Conservation (phyloP, 2,113 vertebrate genomes). For the Pedionomus torquatus region DNA sequence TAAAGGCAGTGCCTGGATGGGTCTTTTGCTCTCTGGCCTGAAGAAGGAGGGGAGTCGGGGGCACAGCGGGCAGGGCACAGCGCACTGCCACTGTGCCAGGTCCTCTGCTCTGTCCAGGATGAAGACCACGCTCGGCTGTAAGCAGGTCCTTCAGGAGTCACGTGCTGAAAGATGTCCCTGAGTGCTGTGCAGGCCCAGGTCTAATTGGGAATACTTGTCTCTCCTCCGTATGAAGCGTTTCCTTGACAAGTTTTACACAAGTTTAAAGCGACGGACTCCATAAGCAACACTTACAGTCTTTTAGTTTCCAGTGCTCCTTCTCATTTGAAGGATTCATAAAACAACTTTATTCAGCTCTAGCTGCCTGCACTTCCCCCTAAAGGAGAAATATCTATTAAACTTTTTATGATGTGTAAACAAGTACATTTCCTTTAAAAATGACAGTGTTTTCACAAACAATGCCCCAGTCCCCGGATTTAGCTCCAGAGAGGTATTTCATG, state of each 20-base stretch:
- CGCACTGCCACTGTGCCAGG: accelerated
- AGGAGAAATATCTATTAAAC: conserved; percentile 30
- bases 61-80: neutral
- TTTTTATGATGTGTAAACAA: conserved; percentile 51
- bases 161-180: neutral
- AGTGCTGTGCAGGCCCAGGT: neutral
- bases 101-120: neutral
- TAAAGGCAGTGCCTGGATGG: neutral
- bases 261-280: neutral
- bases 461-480: conserved; percentile 1
- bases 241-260: neutral
- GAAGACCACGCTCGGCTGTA: neutral
- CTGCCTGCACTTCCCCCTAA: neutral
- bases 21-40: neutral
- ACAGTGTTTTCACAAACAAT: conserved; percentile 20
- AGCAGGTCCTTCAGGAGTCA: neutral
- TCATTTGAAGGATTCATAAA: neutral
- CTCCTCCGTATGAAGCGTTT: accelerated
- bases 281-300: neutral
- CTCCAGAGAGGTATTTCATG: conserved; percentile 12
- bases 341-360: neutral
- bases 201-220: neutral
- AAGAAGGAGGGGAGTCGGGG: neutral
- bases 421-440: conserved; percentile 44
- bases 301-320: neutral